Conservation (phyloP, 2,888 invertebrate species). For the Crocallis elinguaria region DNA sequence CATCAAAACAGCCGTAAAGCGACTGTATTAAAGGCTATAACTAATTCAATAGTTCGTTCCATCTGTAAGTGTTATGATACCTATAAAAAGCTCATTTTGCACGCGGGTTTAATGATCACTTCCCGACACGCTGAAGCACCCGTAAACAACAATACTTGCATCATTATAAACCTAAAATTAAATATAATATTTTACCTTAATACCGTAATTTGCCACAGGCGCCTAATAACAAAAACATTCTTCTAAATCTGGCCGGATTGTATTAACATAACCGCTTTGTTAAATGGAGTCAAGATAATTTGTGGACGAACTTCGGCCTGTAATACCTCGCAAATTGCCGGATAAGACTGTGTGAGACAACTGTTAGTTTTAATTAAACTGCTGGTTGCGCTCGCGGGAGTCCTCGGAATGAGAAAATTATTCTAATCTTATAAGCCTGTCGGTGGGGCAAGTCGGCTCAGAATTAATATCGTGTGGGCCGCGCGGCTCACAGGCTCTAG, state of each 20-base stretch:
- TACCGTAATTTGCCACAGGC: conserved; percentile 68
- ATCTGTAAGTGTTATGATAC: conserved; percentile 71
- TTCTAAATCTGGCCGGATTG: conserved; percentile 75
- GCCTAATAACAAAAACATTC: conserved; percentile 74
- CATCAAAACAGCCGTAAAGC: conserved; percentile 61
- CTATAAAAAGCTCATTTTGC: conserved; percentile 74
- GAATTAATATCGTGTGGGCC: conserved; percentile 75
- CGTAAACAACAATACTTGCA: conserved; percentile 46
- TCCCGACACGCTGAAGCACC: conserved; percentile 52
- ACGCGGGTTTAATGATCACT: conserved; percentile 66
- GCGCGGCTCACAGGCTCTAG: conserved; percentile 41
- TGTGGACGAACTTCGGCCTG: conserved; percentile 82
- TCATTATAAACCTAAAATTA: conserved; percentile 61
- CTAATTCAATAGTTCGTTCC: conserved; percentile 73
- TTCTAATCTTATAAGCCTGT: conserved; percentile 83
- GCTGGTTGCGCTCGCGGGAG: conserved; percentile 79
- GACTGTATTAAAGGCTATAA: conserved; percentile 70
- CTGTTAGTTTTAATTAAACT: conserved; percentile 85
- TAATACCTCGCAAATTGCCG: conserved; percentile 85
- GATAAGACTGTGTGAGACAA: conserved; percentile 84
- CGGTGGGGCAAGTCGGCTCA: conserved; percentile 69
- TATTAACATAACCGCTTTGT: conserved; percentile 84
- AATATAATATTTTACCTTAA: conserved; percentile 75
- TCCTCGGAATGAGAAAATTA: conserved; percentile 81
- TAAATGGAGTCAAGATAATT: conserved; percentile 83